A percentile compares a stretch with the other conserved stretches of the same genome.
Conservation (phyloP, 2,888 invertebrate genomes). For the Acanthosoma haemorrhoidale region DNA sequence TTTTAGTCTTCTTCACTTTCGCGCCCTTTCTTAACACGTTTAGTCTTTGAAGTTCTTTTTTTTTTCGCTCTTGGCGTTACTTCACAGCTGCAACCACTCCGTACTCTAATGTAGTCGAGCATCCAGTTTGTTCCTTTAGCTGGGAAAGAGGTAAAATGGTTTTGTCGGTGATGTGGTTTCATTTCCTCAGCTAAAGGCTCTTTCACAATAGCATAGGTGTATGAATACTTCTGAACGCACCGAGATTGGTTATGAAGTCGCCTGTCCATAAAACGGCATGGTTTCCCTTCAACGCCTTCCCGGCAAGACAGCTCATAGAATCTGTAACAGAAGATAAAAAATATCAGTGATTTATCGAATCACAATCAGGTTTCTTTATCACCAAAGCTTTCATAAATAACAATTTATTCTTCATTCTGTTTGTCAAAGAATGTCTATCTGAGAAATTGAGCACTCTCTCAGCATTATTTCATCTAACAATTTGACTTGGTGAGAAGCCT, state of each 20-base stretch:
- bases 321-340: constrained; percentile 40
- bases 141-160: constrained; percentile 38
- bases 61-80: constrained; percentile 57
- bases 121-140: constrained; percentile 53
- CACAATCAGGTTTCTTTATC: not conserved
- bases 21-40: constrained; percentile 1
- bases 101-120: constrained; percentile 74
- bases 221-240: constrained; percentile 77
- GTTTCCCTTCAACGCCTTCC: constrained; percentile 61
- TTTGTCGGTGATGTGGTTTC: constrained; percentile 35
- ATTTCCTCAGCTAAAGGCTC: constrained; percentile 47
- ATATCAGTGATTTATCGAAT: not conserved
- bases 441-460: too few species aligned
- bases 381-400: too few species aligned
- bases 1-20: constrained; percentile 12
- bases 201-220: constrained; percentile 75
- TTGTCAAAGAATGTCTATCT: too few species aligned
- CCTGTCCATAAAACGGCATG: constrained; percentile 71
- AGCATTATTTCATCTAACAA: too few species aligned
- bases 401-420: too few species aligned
- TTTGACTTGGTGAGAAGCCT: too few species aligned
- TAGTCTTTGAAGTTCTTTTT: constrained; percentile 43
- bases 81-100: constrained; percentile 80
- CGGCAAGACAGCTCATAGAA: constrained; percentile 78
- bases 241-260: constrained; percentile 62